These are phyloP conservation scores for Gambusia yucatana DNA, from an alignment of 2,797 vertebrate species.

Conservation along the genomic window DNA sequence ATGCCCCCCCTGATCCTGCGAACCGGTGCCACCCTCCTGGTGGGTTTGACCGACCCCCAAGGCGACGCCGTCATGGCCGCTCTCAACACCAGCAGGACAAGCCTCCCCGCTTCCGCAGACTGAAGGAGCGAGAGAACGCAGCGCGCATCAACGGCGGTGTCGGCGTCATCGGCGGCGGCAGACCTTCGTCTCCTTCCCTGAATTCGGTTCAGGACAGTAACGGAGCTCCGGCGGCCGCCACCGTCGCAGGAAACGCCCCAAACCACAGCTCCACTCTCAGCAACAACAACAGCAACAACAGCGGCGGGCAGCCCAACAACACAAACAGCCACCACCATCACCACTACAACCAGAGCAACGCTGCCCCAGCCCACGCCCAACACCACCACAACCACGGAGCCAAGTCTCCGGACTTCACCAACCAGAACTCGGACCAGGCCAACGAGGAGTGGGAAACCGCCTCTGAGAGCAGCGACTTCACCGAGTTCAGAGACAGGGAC, in stretches of 20 bases:
- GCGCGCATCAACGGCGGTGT: conserved; percentile 84
- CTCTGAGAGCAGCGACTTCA: conserved; percentile 95
- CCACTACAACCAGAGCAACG: conserved; percentile 79
- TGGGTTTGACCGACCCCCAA: conserved; percentile 85
- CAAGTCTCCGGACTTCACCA: conserved; percentile 92
- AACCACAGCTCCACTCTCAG: conserved; percentile 72
- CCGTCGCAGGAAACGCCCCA: conserved; percentile 52
- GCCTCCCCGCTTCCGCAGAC: conserved; percentile 89
- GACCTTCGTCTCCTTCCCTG: conserved; percentile 65
- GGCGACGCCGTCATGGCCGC: conserved; percentile 86
- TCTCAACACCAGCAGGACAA: conserved; percentile 95
- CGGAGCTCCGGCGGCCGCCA: conserved; percentile 55
- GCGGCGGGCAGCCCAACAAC: conserved; percentile 68
- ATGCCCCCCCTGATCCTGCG: conserved; percentile 52
- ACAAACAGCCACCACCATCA: conserved; percentile 81
- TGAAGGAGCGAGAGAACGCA: conserved; percentile 91
- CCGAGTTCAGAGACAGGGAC: conserved; percentile 87
- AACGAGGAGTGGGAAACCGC: conserved; percentile 97
- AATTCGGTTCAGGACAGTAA: conserved; percentile 78
- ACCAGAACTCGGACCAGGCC: conserved; percentile 95
- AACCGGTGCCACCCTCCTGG: conserved; percentile 71
- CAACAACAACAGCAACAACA: conserved; percentile 68
- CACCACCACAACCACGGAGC: conserved; percentile 88
- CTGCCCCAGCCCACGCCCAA: conserved; percentile 68
- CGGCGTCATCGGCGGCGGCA: conserved; percentile 74